These are phyloP conservation scores for Manis pentadactyla DNA, from an alignment of 2,797 vertebrate genomes.

Conservation along the genomic window DNA sequence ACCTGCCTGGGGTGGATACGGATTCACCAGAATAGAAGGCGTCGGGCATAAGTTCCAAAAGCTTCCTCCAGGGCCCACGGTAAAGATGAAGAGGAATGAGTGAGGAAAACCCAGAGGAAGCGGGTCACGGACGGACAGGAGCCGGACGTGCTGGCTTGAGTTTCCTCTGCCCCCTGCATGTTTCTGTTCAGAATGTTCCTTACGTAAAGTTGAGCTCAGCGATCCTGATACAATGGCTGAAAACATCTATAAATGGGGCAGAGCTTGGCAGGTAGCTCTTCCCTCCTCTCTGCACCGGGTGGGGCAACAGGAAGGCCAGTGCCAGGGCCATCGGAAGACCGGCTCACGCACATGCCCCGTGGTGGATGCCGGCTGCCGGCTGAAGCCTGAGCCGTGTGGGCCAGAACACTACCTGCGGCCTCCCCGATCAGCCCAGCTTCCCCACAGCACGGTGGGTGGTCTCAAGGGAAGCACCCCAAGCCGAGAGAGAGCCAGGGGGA, in stretches of 20 bases:
- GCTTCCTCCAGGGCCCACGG: too few species aligned
- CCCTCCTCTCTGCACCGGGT: background rate
- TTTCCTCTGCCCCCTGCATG: background rate
- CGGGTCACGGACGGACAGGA: background rate
- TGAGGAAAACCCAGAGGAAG: too few species aligned
- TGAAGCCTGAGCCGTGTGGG: too few species aligned
- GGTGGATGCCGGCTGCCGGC: background rate
- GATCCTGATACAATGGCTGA: background rate
- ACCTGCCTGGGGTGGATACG: too few species aligned
- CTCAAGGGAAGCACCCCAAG: background rate
- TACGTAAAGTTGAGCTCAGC: background rate
- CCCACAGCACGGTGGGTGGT: rapidly evolving
- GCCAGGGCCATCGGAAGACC: too few species aligned
- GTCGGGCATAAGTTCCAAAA: background rate
- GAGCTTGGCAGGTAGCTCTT: background rate
- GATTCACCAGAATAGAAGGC: background rate
- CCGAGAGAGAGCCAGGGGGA: background rate
- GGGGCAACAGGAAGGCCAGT: background rate
- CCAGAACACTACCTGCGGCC: too few species aligned
- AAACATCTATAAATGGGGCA: background rate
- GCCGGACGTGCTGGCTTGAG: rapidly evolving
- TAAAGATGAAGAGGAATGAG: too few species aligned
- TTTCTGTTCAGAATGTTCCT: background rate
- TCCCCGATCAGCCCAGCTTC: background rate
- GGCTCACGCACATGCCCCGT: rapidly evolving